Conservation (phyloP, 2,113 vertebrate genomes). For the Pavo muticus region DNA sequence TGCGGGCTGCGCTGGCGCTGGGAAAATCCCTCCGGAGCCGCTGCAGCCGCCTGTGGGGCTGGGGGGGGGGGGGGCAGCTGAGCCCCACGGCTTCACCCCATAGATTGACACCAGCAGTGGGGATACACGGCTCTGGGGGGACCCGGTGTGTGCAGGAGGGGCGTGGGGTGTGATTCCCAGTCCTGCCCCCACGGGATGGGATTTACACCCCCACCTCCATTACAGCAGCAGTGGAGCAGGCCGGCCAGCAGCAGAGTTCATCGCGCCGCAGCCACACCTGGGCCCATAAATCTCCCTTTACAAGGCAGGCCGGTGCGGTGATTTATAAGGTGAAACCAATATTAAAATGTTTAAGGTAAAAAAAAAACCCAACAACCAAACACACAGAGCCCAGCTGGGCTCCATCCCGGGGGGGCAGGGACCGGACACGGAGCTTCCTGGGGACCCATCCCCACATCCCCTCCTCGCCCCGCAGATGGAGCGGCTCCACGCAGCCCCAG, state of each 20-base stretch:
- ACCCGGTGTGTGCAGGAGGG: no score
- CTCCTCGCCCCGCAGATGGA: not conserved
- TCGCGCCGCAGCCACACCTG: constrained; percentile 3
- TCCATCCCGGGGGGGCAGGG: fast-evolving
- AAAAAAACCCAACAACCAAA: not conserved
- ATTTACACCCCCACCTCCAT: not conserved
- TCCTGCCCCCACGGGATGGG: not conserved
- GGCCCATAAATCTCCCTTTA: constrained; percentile 38
- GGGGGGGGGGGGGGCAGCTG: not conserved
- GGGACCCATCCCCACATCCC: not conserved
- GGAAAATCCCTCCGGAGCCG: not conserved
- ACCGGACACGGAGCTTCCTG: not conserved
- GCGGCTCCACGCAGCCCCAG: constrained; percentile 24
- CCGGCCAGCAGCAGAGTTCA: not conserved
- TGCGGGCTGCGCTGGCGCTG: not conserved
- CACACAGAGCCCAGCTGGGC: not conserved
- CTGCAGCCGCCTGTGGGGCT: fast-evolving
- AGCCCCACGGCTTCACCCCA: no score
- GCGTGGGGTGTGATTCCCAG: not conserved
- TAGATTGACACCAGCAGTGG: not conserved
- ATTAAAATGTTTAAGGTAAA: not conserved
- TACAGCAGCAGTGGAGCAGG: not conserved
- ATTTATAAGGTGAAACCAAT: constrained; percentile 51
- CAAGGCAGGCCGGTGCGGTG: not conserved
- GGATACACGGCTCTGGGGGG: not conserved